Evolutionary conservation across 2,888 invertebrate species (phyloP).

Genomic region (Meteorus cinctellus): DNA sequence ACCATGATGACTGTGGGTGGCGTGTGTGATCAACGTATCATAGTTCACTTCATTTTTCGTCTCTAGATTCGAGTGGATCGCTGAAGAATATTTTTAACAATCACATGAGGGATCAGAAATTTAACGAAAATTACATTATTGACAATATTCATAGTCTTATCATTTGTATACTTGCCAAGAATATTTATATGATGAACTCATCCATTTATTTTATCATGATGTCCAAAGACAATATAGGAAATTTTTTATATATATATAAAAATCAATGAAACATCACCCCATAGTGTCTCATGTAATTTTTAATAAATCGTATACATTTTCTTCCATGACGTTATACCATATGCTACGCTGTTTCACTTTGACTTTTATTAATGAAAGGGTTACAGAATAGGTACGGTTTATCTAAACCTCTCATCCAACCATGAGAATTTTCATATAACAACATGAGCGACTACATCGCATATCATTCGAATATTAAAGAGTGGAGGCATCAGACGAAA

Average conservation of each 20-base stretch:
- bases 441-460: neutral
- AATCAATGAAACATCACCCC: neutral
- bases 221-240: neutral
- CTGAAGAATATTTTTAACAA: neutral
- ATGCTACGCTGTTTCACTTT: neutral
- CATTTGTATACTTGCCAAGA: neutral
- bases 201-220: neutral
- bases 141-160: conserved; percentile 5
- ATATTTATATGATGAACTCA: neutral
- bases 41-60: conserved; percentile 24
- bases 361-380: conserved; percentile 35
- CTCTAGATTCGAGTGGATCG: neutral
- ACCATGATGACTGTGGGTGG: conserved; percentile 38
- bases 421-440: neutral
- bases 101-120: conserved; percentile 35
- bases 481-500: neutral
- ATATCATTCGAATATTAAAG: neutral
- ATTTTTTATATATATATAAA: neutral
- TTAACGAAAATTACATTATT: conserved; percentile 21
- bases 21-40: conserved; percentile 38
- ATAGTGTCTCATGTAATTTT: neutral
- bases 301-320: conserved; percentile 16
- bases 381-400: neutral
- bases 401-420: neutral
- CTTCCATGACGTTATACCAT: neutral